phyloP scores from a whole-genome alignment of 1,140 invertebrate species.

The Drosophila rufa region DNA sequence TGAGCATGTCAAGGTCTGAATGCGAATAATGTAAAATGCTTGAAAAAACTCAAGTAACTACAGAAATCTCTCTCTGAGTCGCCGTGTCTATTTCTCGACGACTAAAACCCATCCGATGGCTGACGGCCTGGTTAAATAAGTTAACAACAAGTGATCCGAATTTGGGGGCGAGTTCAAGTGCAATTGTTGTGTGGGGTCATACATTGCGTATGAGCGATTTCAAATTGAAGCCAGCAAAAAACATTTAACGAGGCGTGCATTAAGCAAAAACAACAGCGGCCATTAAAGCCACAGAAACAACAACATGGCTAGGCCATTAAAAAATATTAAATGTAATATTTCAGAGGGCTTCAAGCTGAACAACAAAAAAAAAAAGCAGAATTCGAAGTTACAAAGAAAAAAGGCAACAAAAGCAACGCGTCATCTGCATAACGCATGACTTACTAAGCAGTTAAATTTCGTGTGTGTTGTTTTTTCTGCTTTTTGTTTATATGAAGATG shows the following conservation, averaged over 20 bases:
- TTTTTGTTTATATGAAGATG: slow-evolving; percentile 12
- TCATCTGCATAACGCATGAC: slow-evolving; percentile 77
- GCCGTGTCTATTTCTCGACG: background rate
- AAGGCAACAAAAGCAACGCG: slow-evolving; percentile 54
- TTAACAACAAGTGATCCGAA: slow-evolving; percentile 68
- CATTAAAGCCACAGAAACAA: slow-evolving; percentile 44
- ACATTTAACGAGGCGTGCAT: slow-evolving; percentile 82
- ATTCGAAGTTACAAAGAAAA: slow-evolving; percentile 13
- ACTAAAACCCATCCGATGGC: slow-evolving; percentile 13
- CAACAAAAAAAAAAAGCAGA: slow-evolving; percentile 31
- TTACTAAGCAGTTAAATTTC: slow-evolving; percentile 55
- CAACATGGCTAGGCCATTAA: slow-evolving; percentile 59
- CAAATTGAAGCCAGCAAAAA: slow-evolving; percentile 52
- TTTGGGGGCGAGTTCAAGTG: slow-evolving; percentile 65
- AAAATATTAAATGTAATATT: slow-evolving; percentile 81
- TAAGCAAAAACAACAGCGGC: slow-evolving; percentile 48
- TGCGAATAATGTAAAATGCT: slow-evolving; percentile 73
- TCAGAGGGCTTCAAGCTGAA: slow-evolving; percentile 40
- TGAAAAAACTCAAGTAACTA: slow-evolving; percentile 34
- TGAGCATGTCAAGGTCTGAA: slow-evolving; percentile 67
- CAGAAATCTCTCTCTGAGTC: slow-evolving; percentile 1
- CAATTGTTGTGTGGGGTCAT: slow-evolving; percentile 51
- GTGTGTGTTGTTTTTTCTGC: slow-evolving; percentile 4
- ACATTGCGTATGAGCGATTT: slow-evolving; percentile 81
- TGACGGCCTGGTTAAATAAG: slow-evolving; percentile 50